These are phyloP conservation scores for Thereva nobilitata DNA, from an alignment of 2,888 invertebrate genomes.

Conservation along the genomic window DNA sequence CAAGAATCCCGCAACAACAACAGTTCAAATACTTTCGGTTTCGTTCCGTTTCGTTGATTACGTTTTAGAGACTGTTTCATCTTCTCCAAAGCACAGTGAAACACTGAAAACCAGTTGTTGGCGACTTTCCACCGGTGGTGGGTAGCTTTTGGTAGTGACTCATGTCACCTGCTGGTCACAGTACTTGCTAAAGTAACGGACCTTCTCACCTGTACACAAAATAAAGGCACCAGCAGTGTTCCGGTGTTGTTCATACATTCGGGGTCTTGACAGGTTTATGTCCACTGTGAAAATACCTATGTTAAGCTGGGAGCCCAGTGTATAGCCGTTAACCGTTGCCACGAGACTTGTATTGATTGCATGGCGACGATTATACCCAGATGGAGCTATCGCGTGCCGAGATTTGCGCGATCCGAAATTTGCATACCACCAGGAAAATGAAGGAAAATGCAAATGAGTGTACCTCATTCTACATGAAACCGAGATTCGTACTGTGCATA, in stretches of 20 bases:
- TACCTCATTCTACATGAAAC: too few species aligned
- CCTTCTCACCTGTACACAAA: slow-evolving; percentile 1
- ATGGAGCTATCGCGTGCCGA: slow-evolving; percentile 12
- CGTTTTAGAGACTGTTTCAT: not conserved
- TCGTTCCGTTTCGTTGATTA: slow-evolving; percentile 35
- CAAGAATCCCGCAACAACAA: slow-evolving; percentile 9
- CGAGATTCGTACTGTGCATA: too few species aligned
- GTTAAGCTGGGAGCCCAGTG: too few species aligned
- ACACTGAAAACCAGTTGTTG: slow-evolving; percentile 1
- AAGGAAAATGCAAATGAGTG: too few species aligned
- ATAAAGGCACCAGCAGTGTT: not conserved
- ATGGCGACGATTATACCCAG: not conserved
- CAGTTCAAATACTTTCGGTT: slow-evolving; percentile 36
- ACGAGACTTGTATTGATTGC: slow-evolving; percentile 15
- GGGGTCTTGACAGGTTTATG: not conserved
- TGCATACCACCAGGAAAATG: not conserved
- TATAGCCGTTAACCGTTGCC: not conserved
- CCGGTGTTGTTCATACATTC: too few species aligned
- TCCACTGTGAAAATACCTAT: not conserved
- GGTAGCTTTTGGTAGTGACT: slow-evolving; percentile 3
- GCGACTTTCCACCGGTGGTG: not conserved
- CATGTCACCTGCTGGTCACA: slow-evolving; percentile 13
- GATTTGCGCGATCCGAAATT: not conserved
- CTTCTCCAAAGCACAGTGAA: slow-evolving; percentile 3
- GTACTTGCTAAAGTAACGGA: slow-evolving; percentile 24